A percentile compares a stretch with the other conserved stretches of the same genome.
Evolutionary conservation across 2,888 invertebrate genomes (phyloP).

Genomic region (Cosmopolites sordidus): DNA sequence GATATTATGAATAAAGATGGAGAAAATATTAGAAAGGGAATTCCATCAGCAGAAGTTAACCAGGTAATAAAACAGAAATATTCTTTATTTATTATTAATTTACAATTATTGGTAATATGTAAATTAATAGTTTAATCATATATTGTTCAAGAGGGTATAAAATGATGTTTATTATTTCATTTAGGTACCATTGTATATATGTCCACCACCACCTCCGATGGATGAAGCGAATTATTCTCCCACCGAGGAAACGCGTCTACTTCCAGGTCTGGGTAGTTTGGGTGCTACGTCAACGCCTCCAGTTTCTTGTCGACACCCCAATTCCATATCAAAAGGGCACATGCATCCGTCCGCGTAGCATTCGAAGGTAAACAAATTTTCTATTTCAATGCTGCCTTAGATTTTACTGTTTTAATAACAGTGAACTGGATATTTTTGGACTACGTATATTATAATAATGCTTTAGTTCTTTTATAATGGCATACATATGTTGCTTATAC

Average conservation of each 20-base stretch:
- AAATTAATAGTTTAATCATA: too few species aligned
- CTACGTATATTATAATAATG: too few species aligned
- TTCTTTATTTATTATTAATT: too few species aligned
- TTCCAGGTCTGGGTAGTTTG: slow-evolving; percentile 30
- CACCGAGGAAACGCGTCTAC: slow-evolving; percentile 51
- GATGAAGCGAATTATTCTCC: slow-evolving; percentile 49
- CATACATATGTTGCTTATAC: too few species aligned
- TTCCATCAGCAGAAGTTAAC: slow-evolving; percentile 30
- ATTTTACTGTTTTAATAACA: too few species aligned
- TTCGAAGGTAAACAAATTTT: slow-evolving; percentile 40
- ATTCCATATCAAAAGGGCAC: slow-evolving; percentile 41
- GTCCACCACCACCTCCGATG: slow-evolving; percentile 53
- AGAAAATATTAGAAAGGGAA: slow-evolving; percentile 29
- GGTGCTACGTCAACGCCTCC: slow-evolving; percentile 18
- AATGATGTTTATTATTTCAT: too few species aligned
- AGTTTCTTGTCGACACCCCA: slow-evolving; percentile 33
- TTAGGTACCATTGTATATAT: slow-evolving; percentile 50
- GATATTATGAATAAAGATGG: slow-evolving; percentile 45
- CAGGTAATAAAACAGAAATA: slow-evolving; percentile 12
- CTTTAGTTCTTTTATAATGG: too few species aligned
- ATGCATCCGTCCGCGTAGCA: slow-evolving; percentile 48
- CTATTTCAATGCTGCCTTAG: not conserved
- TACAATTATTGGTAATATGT: too few species aligned
- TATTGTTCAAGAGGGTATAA: too few species aligned
- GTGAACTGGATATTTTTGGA: too few species aligned